Evolutionary conservation across 2,888 invertebrate genomes (phyloP).

Genomic region (Adineta ricciae): DNA sequence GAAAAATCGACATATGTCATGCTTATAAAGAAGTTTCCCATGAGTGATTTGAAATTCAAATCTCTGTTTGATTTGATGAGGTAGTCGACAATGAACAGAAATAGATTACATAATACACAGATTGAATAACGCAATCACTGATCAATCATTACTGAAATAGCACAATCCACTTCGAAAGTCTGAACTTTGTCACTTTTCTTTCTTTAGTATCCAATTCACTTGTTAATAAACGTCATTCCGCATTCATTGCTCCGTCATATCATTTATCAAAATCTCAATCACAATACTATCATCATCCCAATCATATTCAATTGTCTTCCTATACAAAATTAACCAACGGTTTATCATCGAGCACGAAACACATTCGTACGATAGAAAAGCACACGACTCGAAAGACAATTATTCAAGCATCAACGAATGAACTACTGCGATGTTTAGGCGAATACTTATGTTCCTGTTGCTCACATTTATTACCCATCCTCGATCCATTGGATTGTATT

Average conservation of each 20-base stretch:
- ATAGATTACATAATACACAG: neutral
- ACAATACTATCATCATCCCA: neutral
- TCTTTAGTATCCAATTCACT: neutral
- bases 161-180: no score
- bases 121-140: neutral
- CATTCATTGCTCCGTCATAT: neutral
- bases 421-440: constrained; percentile 90
- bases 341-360: neutral
- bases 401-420: constrained; percentile 92
- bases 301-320: neutral
- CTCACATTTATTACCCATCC: constrained; percentile 54
- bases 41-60: neutral
- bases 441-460: constrained; percentile 76
- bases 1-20: neutral
- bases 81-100: neutral
- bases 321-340: neutral
- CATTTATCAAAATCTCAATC: constrained; percentile 17
- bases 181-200: no score
- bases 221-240: neutral
- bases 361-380: neutral
- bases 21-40: neutral
- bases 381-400: constrained; percentile 45
- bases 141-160: neutral
- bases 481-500: constrained; percentile 24
- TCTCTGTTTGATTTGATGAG: constrained; percentile 3